Evolutionary conservation across 2,888 invertebrate species (phyloP), one percentile per base, ranked within the genome.

Genomic region (Diloba caeruleocephala): DNA sequence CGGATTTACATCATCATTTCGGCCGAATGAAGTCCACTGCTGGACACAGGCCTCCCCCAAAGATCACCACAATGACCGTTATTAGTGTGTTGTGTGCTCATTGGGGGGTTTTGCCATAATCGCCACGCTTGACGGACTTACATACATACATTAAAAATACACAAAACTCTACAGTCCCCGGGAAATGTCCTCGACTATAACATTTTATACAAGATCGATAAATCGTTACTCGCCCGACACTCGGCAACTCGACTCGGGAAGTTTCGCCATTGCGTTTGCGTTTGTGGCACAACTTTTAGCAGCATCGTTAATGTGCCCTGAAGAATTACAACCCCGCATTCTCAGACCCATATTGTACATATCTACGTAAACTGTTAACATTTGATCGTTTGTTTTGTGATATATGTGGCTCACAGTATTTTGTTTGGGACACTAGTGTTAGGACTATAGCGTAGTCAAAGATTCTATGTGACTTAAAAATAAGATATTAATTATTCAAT

Each of bases 291-390:
- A 69, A 69, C 55, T 71, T 66, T 52, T 44, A 49, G 38, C 33
- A 13, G 36, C 41, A 46, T 57, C 64, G 67, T 52, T 72, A 72
- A 71, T 72, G 67, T 71, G 60, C 54, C 52, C 46, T 46, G 67
- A 70, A 72, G 71, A 72, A 70, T 72, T 70, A 72, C 69, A 51
- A 38, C 50, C 38, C 59, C 48, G 29, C 55, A 55, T 53, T 56
- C 61, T 46, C 25, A 64, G 58, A 46, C 32, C 37, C 7, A n/a
- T n/a, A n/a, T n/a, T 42, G 54, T 55, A n/a, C n/a, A n/a, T n/a
- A n/a, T 60, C 45, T 54, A 46, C 34, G 58, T 54, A 56, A 54
- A 58, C 69, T 57, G 62, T 54, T 59, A 45, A 65, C 56, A 65
- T 65, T 64, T 59, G 31, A 56, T 52, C 54, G 48, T 57, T 67